Evolutionary conservation across 2,113 vertebrate genomes (phyloP).

Genomic region (Megaceryle maxima): DNA sequence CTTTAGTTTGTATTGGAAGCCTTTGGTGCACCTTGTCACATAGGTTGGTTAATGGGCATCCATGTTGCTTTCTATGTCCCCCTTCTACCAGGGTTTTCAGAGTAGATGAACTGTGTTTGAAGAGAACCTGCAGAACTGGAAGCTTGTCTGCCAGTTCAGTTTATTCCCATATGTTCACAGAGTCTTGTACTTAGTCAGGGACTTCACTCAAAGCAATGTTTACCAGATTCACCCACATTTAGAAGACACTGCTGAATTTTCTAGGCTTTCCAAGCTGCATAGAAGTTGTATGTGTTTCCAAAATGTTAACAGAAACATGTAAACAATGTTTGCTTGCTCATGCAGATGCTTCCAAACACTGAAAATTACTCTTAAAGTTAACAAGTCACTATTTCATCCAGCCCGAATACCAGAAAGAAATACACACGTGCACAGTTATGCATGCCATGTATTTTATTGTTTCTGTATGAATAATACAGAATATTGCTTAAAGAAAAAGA

Average conservation of each 20-base stretch:
- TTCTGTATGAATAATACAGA: background rate
- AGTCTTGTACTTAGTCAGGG: background rate
- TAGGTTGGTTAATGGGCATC: background rate
- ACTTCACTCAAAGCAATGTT: background rate
- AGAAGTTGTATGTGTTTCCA: background rate
- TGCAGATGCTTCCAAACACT: background rate
- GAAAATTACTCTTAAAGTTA: background rate
- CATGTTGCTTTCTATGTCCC: background rate
- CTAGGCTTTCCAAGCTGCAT: background rate
- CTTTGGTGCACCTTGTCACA: background rate
- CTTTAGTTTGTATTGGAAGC: background rate
- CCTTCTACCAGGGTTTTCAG: background rate
- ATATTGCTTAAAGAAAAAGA: background rate
- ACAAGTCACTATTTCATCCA: background rate
- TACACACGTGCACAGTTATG: background rate
- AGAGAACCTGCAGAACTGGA: background rate
- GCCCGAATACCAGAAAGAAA: background rate
- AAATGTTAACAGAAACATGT: background rate
- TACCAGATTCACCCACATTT: background rate
- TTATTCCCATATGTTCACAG: background rate
- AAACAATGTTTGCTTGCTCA: background rate
- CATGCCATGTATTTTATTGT: rapidly evolving
- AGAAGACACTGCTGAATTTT: background rate
- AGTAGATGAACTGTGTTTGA: background rate
- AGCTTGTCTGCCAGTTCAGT: background rate